These are phyloP conservation scores for Steatocranus sp. DNA, from an alignment of 2,797 vertebrate species.

Conservation along the genomic window DNA sequence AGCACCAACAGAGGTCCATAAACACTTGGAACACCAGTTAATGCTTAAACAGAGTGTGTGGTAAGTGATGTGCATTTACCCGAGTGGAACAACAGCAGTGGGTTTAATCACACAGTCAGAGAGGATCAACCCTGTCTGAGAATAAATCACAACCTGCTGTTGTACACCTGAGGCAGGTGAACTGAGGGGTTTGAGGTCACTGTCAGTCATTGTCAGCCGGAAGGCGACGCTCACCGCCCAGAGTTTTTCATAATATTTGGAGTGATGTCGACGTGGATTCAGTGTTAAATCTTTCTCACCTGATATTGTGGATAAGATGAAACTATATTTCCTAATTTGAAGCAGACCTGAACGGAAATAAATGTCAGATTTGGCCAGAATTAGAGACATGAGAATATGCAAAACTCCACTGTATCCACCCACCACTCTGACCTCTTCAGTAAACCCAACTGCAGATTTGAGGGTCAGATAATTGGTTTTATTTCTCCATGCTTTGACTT, in stretches of 20 bases:
- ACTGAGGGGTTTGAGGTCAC: neutral
- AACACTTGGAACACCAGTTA: neutral
- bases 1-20: neutral
- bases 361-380: neutral
- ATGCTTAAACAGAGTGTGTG: neutral
- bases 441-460: neutral
- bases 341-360: accelerated
- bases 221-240: accelerated
- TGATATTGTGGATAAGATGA: neutral
- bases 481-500: neutral
- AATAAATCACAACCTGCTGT: neutral
- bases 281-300: neutral
- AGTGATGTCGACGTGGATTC: neutral
- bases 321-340: neutral
- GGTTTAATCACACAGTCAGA: neutral
- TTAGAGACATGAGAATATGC: neutral
- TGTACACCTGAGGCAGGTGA: neutral
- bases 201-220: neutral
- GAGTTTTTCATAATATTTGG: neutral
- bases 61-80: neutral
- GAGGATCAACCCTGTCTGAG: neutral
- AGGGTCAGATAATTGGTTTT: neutral
- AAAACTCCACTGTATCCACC: neutral
- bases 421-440: neutral
- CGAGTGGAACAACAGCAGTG: accelerated